Evolutionary conservation across 2,797 vertebrate species (phyloP).

Genomic region (Tragelaphus oryx): DNA sequence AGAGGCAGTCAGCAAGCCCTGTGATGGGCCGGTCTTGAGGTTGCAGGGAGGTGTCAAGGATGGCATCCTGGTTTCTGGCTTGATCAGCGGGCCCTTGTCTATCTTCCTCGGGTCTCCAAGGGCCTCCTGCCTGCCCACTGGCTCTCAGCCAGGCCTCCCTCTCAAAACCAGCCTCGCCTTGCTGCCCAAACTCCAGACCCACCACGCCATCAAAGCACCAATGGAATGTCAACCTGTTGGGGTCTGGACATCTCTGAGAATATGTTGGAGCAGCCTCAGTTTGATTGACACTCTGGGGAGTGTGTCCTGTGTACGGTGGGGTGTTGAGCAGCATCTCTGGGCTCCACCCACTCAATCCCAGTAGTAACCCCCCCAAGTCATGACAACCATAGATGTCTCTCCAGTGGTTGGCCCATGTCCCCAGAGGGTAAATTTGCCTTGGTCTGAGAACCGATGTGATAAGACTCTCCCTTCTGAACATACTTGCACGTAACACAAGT

Average conservation of each 20-base stretch:
- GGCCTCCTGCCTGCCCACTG: background rate
- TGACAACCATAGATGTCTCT: background rate
- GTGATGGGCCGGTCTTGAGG: background rate
- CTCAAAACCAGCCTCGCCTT: no score
- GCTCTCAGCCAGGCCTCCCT: background rate
- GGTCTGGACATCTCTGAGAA: background rate
- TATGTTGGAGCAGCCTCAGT: no score
- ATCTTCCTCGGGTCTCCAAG: background rate
- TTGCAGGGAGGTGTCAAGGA: background rate
- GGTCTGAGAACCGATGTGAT: background rate
- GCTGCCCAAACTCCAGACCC: background rate
- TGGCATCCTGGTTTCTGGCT: background rate
- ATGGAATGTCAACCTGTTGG: no score
- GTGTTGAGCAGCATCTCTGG: background rate
- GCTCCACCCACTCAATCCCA: background rate
- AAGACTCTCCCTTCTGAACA: background rate
- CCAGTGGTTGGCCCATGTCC: background rate
- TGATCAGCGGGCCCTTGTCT: background rate
- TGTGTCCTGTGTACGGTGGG: no score
- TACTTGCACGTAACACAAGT: rapidly evolving
- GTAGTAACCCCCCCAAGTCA: background rate
- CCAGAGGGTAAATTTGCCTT: background rate
- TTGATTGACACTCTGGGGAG: background rate
- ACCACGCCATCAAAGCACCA: background rate
- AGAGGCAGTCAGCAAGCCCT: background rate